A percentile compares a stretch with the other conserved stretches of the same genome.
phyloP scores from a whole-genome alignment of 1,140 invertebrate genomes.

The Caenorhabditis brenneri region DNA sequence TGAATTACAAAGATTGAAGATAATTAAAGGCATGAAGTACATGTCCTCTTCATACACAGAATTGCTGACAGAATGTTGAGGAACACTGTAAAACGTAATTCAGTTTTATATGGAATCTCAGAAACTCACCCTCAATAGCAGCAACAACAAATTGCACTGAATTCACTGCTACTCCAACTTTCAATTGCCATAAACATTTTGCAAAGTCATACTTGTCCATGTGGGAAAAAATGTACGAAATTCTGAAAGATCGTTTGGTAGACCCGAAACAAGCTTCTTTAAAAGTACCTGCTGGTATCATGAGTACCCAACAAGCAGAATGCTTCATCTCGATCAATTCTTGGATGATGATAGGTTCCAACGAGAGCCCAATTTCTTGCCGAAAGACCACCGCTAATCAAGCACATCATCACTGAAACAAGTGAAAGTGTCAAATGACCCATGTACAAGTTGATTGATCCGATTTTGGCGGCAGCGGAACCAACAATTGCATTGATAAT shows the following conservation, averaged over 20 bases:
- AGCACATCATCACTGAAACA: constrained; percentile 62
- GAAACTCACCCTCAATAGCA: constrained; percentile 54
- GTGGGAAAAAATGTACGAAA: constrained; percentile 64
- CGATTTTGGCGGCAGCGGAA: constrained; percentile 60
- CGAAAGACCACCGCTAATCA: constrained; percentile 56
- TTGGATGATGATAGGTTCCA: constrained; percentile 63
- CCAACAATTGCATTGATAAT: constrained; percentile 64
- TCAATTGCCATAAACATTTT: constrained; percentile 63
- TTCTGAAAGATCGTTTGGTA: constrained; percentile 42
- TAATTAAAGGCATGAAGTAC: constrained; percentile 11
- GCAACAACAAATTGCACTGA: constrained; percentile 63
- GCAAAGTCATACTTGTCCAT: constrained; percentile 66
- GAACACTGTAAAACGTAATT: constrained; percentile 53
- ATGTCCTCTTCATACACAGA: constrained; percentile 59
- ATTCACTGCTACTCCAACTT: constrained; percentile 67
- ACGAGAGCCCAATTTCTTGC: constrained; percentile 58
- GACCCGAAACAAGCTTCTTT: neutral
- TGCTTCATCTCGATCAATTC: constrained; percentile 58
- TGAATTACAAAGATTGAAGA: neutral
- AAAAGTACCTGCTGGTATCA: constrained; percentile 56
- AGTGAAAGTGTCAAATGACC: constrained; percentile 64
- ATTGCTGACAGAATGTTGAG: constrained; percentile 60
- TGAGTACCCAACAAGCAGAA: constrained; percentile 66
- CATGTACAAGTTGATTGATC: constrained; percentile 61
- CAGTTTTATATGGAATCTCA: neutral